Percentiles rank a stretch among this genome's conserved stretches.
Evolutionary conservation across 2,113 vertebrate species (phyloP).

Genomic region (Blennius ocellaris): DNA sequence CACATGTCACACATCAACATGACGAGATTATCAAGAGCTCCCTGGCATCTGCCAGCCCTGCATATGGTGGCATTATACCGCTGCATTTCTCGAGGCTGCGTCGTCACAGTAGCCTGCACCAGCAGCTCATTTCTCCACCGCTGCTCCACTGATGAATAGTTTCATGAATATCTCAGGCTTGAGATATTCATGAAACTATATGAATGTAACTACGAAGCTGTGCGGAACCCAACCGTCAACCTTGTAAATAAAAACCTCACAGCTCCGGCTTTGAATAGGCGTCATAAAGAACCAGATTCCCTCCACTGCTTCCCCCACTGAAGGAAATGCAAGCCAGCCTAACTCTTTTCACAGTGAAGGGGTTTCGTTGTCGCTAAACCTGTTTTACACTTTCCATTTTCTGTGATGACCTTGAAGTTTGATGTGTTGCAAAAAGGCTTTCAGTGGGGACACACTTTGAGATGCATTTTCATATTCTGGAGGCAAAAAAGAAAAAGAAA

Average conservation of each 20-base stretch:
- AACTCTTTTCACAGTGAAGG: background rate
- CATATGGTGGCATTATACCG: background rate
- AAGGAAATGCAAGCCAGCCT: conserved; percentile 6
- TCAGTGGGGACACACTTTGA: no score
- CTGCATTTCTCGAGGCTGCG: conserved; percentile 17
- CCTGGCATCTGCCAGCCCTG: background rate
- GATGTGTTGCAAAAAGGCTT: background rate
- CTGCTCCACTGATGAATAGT: conserved; percentile 54
- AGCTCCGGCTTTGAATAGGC: conserved; percentile 16
- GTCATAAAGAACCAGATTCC: conserved; percentile 31
- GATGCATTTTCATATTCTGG: no score
- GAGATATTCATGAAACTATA: conserved; percentile 51
- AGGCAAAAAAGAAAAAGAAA: no score
- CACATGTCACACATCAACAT: conserved; percentile 6
- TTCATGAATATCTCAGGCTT: conserved; percentile 59
- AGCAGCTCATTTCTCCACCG: conserved; percentile 39
- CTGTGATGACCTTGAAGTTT: background rate
- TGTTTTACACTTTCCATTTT: background rate
- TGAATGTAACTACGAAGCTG: conserved; percentile 31
- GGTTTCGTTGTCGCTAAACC: background rate
- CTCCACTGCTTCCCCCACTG: conserved; percentile 2
- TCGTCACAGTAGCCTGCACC: conserved; percentile 27
- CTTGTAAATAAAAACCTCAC: conserved; percentile 50
- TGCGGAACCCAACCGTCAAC: conserved; percentile 21
- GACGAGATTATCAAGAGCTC: conserved; percentile 23